Percentiles rank a stretch among this genome's conserved stretches.
These are phyloP conservation scores for Pemphredon lugubris DNA, from an alignment of 2,888 invertebrate species.

Conservation along the genomic window DNA sequence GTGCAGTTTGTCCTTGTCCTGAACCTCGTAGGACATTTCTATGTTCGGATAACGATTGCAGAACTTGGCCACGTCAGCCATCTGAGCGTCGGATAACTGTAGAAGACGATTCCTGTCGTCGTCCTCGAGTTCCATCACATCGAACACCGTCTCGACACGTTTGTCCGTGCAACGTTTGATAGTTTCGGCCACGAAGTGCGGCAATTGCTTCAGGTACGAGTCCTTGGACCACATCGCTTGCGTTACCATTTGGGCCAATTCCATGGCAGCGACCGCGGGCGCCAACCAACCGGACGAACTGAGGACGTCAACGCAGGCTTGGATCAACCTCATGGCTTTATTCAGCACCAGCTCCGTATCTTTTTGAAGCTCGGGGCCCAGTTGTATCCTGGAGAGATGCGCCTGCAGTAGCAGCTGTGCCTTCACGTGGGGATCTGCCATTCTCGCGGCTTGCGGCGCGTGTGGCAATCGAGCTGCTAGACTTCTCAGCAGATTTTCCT, in stretches of 20 bases:
- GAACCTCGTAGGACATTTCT: slow-evolving; percentile 95
- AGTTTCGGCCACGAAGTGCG: slow-evolving; percentile 94
- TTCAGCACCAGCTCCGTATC: slow-evolving; percentile 96
- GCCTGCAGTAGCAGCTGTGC: slow-evolving; percentile 97
- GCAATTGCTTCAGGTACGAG: slow-evolving; percentile 97
- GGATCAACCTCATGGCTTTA: slow-evolving; percentile 92
- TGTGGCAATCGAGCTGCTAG: slow-evolving; percentile 86
- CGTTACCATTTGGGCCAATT: slow-evolving; percentile 99
- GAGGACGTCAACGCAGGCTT: slow-evolving; percentile 97
- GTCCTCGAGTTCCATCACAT: slow-evolving; percentile 97
- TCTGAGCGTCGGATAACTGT: slow-evolving; percentile 92
- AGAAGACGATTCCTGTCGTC: slow-evolving; percentile 90
- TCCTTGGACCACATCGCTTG: slow-evolving; percentile 99
- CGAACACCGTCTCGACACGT: slow-evolving; percentile 95
- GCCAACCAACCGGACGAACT: slow-evolving; percentile 98
- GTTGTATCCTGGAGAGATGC: slow-evolving; percentile 95
- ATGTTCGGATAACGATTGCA: slow-evolving; percentile 99
- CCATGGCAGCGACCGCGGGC: slow-evolving; percentile 99
- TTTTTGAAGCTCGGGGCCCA: slow-evolving; percentile 97
- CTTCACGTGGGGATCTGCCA: slow-evolving; percentile 97
- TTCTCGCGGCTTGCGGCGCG: slow-evolving; percentile 76
- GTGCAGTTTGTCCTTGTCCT: slow-evolving; percentile 88
- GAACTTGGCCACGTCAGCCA: slow-evolving; percentile 99
- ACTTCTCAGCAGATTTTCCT: slow-evolving; percentile 91
- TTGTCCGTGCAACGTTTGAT: slow-evolving; percentile 96